phyloP scores from a whole-genome alignment of 2,113 vertebrate species.

The Mola mola region DNA sequence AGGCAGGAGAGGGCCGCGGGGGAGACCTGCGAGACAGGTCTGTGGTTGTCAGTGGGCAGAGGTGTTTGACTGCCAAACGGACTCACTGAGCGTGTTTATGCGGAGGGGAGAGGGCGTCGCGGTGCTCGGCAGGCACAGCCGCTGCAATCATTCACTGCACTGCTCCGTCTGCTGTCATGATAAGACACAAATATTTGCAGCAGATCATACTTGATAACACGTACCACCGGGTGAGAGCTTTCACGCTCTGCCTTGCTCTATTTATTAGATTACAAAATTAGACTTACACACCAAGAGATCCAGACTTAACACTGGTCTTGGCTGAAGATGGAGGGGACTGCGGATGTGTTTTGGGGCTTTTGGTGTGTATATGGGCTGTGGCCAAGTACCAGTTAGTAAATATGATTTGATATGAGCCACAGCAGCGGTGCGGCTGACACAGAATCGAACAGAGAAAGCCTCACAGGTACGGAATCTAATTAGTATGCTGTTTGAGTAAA shows the following conservation, averaged over 20 bases:
- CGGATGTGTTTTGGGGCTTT: slow-evolving; percentile 1
- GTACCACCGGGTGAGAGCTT: neutral
- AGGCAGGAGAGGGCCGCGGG: slow-evolving; percentile 14
- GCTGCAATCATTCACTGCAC: neutral
- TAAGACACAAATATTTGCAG: slow-evolving; percentile 31
- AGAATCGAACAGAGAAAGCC: slow-evolving; percentile 57
- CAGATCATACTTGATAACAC: slow-evolving; percentile 21
- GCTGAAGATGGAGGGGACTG: slow-evolving; percentile 2
- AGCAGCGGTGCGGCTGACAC: slow-evolving; percentile 39
- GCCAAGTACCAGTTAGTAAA: slow-evolving; percentile 55
- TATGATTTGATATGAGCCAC: slow-evolving; percentile 25
- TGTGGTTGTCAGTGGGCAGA: slow-evolving; percentile 54
- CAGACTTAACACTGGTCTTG: slow-evolving; percentile 5
- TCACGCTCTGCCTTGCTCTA: neutral
- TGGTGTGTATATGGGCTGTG: slow-evolving; percentile 9
- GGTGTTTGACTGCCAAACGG: slow-evolving; percentile 34
- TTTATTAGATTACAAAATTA: slow-evolving; percentile 3
- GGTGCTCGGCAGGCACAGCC: neutral
- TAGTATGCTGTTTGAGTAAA: too few species aligned
- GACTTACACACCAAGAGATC: slow-evolving; percentile 17
- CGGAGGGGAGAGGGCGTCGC: neutral
- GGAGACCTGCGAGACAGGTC: slow-evolving; percentile 49
- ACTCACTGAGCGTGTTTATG: slow-evolving; percentile 36
- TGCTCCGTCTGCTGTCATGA: slow-evolving; percentile 25
- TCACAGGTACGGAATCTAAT: slow-evolving; percentile 56